A percentile compares a stretch with the other conserved stretches of the same genome.
Evolutionary conservation across 2,888 invertebrate genomes (phyloP).

Genomic region (Morpho helenor): DNA sequence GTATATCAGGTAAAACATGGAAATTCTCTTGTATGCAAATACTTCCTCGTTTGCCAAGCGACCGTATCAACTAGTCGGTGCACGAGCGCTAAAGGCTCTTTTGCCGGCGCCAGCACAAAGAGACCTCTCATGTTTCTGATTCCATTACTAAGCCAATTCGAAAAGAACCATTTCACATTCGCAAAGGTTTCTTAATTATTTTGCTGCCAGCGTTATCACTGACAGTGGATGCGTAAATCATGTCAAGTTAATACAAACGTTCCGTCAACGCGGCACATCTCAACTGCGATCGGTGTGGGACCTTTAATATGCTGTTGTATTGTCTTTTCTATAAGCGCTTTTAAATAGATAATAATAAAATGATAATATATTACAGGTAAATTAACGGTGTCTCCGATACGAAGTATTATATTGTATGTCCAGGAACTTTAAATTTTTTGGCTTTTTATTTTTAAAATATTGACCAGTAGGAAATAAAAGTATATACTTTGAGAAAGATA

Average conservation of each 20-base stretch:
- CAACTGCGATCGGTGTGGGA: slow-evolving; percentile 39
- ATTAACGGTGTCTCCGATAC: no score
- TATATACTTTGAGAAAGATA: no score
- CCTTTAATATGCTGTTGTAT: slow-evolving; percentile 34
- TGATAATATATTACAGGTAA: no score
- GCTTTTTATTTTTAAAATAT: background rate
- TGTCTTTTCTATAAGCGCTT: slow-evolving; percentile 7
- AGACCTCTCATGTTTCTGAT: slow-evolving; percentile 35
- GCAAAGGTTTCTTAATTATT: slow-evolving; percentile 30
- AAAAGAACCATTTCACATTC: slow-evolving; percentile 27
- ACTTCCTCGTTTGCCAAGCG: slow-evolving; percentile 48
- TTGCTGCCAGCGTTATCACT: slow-evolving; percentile 40
- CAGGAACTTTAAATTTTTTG: background rate
- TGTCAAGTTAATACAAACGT: slow-evolving; percentile 50
- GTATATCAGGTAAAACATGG: slow-evolving; percentile 29
- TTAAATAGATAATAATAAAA: no score
- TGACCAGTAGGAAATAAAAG: background rate
- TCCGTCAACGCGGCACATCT: slow-evolving; percentile 49
- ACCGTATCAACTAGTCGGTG: slow-evolving; percentile 55
- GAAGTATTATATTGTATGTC: no score
- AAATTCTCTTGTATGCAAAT: slow-evolving; percentile 44
- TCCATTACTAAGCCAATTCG: slow-evolving; percentile 27
- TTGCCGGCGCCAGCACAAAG: slow-evolving; percentile 37
- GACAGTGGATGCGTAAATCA: slow-evolving; percentile 49
- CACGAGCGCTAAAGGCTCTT: slow-evolving; percentile 62